Conservation (phyloP, 2,797 vertebrate species). For the Falco biarmicus region DNA sequence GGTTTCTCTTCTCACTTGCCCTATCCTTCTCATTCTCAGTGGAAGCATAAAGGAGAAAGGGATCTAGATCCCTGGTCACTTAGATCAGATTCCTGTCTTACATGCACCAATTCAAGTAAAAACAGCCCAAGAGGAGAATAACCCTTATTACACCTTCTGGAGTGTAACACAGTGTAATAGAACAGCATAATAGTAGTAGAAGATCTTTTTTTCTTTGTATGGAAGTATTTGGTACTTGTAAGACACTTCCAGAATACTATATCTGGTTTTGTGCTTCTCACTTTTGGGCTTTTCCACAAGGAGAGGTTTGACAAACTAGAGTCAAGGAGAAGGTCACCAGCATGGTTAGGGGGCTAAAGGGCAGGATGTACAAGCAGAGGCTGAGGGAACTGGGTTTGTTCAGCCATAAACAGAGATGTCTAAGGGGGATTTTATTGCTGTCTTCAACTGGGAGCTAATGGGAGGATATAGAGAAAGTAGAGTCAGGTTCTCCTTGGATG, state of each 20-base stretch:
- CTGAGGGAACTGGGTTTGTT: background rate
- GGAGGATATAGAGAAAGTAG: background rate
- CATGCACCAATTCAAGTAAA: background rate
- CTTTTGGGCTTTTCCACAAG: background rate
- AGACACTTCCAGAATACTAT: background rate
- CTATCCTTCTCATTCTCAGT: background rate
- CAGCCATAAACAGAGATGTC: background rate
- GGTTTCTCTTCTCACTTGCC: background rate
- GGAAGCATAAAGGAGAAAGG: background rate
- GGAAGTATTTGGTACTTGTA: background rate
- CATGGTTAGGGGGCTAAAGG: background rate
- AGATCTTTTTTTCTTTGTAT: background rate
- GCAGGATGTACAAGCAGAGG: background rate
- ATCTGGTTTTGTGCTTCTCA: background rate
- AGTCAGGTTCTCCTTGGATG: background rate
- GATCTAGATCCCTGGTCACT: background rate
- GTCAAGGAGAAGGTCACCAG: background rate
- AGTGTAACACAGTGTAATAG: background rate
- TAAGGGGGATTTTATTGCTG: background rate
- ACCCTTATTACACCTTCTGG: background rate
- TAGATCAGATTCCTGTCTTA: background rate
- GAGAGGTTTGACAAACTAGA: background rate
- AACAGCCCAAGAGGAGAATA: background rate
- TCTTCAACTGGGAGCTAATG: background rate
- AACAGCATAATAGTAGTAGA: background rate